Base-by-base conservation (phyloP, 2,888 invertebrate species). In the Phaedon cochleariae region DNA sequence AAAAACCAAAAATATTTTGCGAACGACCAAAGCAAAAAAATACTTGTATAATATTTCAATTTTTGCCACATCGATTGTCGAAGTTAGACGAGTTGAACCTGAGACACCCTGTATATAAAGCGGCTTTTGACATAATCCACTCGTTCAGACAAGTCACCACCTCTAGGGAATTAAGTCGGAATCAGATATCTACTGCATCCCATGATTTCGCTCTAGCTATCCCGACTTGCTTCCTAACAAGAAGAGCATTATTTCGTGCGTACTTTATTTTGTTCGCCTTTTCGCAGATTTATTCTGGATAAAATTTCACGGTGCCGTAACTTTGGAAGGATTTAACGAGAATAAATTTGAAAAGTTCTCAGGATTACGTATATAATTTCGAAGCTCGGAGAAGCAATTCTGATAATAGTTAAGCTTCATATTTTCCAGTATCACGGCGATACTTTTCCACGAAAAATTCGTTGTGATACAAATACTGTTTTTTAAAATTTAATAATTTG, bases 61-160 rank as follows among this genome's bases (percentile, higher is more conserved):
- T n/a, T n/a, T n/a, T n/a, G n/a, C n/a, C n/a, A n/a, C n/a, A n/a
- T n/a, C n/a, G n/a, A n/a, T n/a, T n/a, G n/a, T n/a, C n/a, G n/a
- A n/a, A n/a, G n/a, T n/a, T n/a, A n/a, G n/a, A n/a, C n/a, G n/a
- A n/a, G n/a, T n/a, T n/a, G n/a, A n/a, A n/a, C n/a, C n/a, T n/a
- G n/a, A 7, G 26, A 26, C 3, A 26, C 7, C 26, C 26, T 26
- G 26, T 26, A 26, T 26, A 3, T 74, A 76, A 77, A 77, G 74
- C 76, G 41, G 73, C 76, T 77, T n/a, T n/a, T 77, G 62, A 48
- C 69, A 67, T 75, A 77, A 77, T 77, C 77, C 76, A 73, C 70
- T 75, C 74, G 72, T 74, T 77, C 75, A 71, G 4, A 26, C 77
- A 76, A 77, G 77, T 77, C 76, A 71, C 73, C 76, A 77, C 76